These are phyloP conservation scores for Cyprinella venusta DNA, from an alignment of 2,797 vertebrate species.

Conservation along the genomic window DNA sequence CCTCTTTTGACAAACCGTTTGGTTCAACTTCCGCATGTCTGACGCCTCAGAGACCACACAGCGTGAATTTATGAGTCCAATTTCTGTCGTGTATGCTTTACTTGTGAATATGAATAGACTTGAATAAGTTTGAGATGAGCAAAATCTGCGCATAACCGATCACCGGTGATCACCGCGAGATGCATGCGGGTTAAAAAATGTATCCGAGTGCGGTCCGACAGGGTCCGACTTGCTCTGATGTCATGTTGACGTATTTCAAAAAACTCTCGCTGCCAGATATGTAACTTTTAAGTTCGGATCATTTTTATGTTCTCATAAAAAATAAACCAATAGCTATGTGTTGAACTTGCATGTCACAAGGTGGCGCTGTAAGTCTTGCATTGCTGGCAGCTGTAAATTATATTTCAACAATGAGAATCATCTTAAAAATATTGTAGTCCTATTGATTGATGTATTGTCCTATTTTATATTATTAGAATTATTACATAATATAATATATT, in stretches of 20 bases:
- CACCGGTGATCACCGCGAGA: too few species aligned
- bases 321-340: not conserved
- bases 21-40: not conserved
- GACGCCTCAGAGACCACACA: not conserved
- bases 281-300: too few species aligned
- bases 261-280: too few species aligned
- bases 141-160: too few species aligned
- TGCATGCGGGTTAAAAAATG: too few species aligned
- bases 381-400: not conserved
- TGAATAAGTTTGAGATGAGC: too few species aligned
- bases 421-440: not conserved
- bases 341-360: slow-evolving; percentile 7
- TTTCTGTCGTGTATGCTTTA: not conserved
- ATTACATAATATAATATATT: not conserved
- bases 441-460: not conserved
- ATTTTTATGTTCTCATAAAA: not conserved
- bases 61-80: too few species aligned
- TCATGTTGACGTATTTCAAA: too few species aligned
- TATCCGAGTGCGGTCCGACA: too few species aligned
- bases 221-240: too few species aligned
- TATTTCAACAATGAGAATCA: not conserved
- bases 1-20: not conserved
- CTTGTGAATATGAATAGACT: not conserved
- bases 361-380: slow-evolving; percentile 9
- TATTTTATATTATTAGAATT: not conserved